Conservation (phyloP, 2,888 invertebrate genomes). For the Thecocarcelia acutangulata region DNA sequence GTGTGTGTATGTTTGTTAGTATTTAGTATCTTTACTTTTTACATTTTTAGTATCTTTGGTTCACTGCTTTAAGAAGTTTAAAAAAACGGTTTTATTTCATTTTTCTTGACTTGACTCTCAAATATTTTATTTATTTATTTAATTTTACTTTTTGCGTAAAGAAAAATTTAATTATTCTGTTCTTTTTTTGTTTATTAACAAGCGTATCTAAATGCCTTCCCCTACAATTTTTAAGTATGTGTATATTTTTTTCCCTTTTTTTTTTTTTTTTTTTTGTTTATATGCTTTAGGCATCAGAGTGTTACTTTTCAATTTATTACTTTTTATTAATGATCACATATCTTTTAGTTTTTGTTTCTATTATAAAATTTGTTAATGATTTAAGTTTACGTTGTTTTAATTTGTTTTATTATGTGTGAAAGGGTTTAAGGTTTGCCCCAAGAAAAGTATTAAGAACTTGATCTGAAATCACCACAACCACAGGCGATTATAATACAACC, state of each 20-base stretch:
- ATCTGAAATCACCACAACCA: too few relatives aligned
- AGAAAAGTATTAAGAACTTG: too few relatives aligned
- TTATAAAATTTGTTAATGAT: constrained; percentile 2
- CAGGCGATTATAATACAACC: too few relatives aligned
- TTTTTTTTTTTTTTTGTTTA: constrained; percentile 16
- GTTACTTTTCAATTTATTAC: constrained; percentile 31
- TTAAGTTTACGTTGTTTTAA: background rate
- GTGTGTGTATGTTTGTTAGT: constrained; percentile 18
- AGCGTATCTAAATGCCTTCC: constrained; percentile 77
- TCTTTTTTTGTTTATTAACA: constrained; percentile 68
- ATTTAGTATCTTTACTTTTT: constrained; percentile 19
- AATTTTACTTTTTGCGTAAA: constrained; percentile 30
- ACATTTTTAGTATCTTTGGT: constrained; percentile 65
- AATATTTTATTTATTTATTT: constrained; percentile 57
- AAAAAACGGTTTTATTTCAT: constrained; percentile 31
- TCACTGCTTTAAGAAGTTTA: constrained; percentile 58
- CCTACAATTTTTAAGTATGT: constrained; percentile 65
- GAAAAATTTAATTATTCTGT: constrained; percentile 40
- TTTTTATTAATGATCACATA: constrained; percentile 56
- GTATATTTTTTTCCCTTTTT: constrained; percentile 17
- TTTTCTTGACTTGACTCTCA: constrained; percentile 50
- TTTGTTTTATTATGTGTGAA: too few relatives aligned
- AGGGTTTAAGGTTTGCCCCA: too few relatives aligned
- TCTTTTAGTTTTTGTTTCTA: constrained; percentile 16
- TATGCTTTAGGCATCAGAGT: constrained; percentile 52